Evolutionary conservation across 2,888 invertebrate species (phyloP), one percentile per base, ranked within the genome.

Genomic region (Periphyllus acericola): DNA sequence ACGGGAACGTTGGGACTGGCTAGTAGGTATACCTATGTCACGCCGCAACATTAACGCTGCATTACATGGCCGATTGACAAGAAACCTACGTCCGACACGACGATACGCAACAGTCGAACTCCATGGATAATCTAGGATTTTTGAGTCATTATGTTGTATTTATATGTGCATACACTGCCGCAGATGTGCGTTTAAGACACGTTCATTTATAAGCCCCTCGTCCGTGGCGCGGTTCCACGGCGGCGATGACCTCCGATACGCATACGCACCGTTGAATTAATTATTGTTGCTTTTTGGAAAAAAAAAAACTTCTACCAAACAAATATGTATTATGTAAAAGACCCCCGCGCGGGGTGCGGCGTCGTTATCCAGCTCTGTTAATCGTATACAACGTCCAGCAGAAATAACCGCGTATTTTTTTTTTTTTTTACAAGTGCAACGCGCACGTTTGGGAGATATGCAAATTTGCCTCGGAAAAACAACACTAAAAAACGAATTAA

Each of bases 321-420:
- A 60, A 19, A 60, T 11, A 29, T 29, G 25, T n/a, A 11, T 68
- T 46, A 14, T 29, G 25, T 29, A 68, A 11, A n/a, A 68, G 29
- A n/a, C 8, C 29, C 25, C 17, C 60, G 25, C 60, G 8, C 68
- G 68, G 29, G 68, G n/a, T 68, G 60, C 60, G 25, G 3, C 60
- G 60, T 60, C 21, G 60, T 60, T 60, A 25, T 55, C 55, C 55
- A 21, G 21, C 55, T 1, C 21, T 60, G 60, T 60, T 60, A 60
- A 60, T 60, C 60, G 60, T 46, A n/a, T n/a, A 46, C 60, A n/a
- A 68, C 60, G 68, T 29, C 29, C 68, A 68, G 14, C 25, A 1
- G 68, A 81, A 85, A 89, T 89, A 80, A 89, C 78, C 78, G 36
- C 36, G 60, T 75, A 68, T 79, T 83, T 87, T 83, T 83, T 74